Base-by-base conservation (phyloP, 2,888 invertebrate species). In the Coelogynopora nodosa region DNA sequence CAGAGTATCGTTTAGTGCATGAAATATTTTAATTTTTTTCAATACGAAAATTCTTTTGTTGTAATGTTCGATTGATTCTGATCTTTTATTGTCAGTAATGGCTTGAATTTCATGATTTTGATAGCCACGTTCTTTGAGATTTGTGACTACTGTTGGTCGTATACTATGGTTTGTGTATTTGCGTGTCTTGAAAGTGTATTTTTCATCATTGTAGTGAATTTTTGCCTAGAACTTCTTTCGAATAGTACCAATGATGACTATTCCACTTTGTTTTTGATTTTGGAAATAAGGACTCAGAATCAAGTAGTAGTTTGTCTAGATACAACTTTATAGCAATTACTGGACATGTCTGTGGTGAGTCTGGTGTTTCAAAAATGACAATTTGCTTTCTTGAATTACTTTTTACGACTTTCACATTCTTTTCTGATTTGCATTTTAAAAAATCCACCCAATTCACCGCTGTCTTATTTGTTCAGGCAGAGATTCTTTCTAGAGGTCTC, bases 141-240 rank as follows among this genome's bases (percentile, higher is more conserved):
- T 13, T 74, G 74, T 74, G 74, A 74, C 74, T 74, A 26, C 74
- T 23, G 18, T 74, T 74, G 18, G 74, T 74, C 74, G 74, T 74
- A 74, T 74, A 26, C 74, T n/a, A 74, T 74, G 74, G 74, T 49
- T 49, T 49, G 49, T 49, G 74, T 74, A 74, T 74, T 74, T 74
- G 74, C 74, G 74, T 74, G 74, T 74, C 74, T 2, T 10, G 23
- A 10, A 74, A 74, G 74, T 2, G 74, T 82, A 30, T 82, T 82
- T 80, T 82, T 82, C 82, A 82, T 82, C 82, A 82, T 82, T 30
- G 13, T 82, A 82, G 29, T n/a, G 82, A 82, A 30, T 82, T 82
- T 30, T 82, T 82, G 29, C 82, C 29, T 82, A 82, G 31, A 13
- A 30, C 30, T 82, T 82, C 82, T 30, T 82, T 82, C 29, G 31